Conservation (phyloP, 2,113 vertebrate species). For the Galeopterus variegatus region DNA sequence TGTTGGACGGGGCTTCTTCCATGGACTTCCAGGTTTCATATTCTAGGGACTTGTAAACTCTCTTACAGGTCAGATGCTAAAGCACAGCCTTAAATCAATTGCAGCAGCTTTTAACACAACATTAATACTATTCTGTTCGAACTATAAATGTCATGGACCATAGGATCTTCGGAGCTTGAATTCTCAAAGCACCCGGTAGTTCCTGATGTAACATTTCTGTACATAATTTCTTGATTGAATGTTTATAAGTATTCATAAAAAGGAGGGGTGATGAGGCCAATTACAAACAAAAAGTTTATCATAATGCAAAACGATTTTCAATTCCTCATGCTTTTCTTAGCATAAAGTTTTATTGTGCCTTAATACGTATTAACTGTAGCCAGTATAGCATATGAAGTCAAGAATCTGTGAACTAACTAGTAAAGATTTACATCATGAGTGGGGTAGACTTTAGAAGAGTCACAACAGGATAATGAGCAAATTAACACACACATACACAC, state of each 20-base stretch:
- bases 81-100: conserved; percentile 51
- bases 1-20: neutral
- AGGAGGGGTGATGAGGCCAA: neutral
- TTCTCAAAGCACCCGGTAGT: neutral
- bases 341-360: conserved; percentile 3
- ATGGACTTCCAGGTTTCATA: neutral
- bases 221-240: conserved; percentile 45
- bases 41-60: neutral
- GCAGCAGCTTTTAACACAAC: neutral
- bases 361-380: neutral
- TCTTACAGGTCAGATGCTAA: neutral
- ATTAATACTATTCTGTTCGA: neutral
- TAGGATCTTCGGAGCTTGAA: neutral
- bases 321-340: conserved; percentile 55
- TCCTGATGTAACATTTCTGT: neutral
- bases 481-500: neutral
- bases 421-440: neutral
- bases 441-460: neutral
- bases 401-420: conserved; percentile 43
- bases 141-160: neutral
- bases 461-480: conserved; percentile 42
- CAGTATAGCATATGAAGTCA: neutral
- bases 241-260: conserved; percentile 60
- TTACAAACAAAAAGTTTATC: conserved; percentile 18
- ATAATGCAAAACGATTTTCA: conserved; percentile 48